Evolutionary conservation across 2,113 vertebrate species (phyloP).

Genomic region (Calonectris borealis): DNA sequence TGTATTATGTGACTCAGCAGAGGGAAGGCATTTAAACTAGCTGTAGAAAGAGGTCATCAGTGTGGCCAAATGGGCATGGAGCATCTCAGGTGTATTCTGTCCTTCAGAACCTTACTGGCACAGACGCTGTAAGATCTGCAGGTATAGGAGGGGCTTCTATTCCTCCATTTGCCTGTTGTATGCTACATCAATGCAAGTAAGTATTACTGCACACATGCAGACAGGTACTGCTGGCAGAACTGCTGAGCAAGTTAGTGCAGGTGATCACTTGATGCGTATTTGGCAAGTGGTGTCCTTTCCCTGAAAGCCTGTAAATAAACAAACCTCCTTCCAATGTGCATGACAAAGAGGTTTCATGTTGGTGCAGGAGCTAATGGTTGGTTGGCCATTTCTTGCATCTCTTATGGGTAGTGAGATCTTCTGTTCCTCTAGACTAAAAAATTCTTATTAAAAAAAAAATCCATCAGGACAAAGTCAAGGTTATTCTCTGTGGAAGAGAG

Average conservation of each 20-base stretch:
- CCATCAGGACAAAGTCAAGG: not conserved
- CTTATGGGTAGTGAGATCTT: not conserved
- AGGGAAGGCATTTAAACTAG: not conserved
- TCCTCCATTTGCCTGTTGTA: not conserved
- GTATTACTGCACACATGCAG: not conserved
- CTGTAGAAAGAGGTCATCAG: not conserved
- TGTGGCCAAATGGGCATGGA: not conserved
- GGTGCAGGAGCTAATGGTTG: not conserved
- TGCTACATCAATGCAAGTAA: not conserved
- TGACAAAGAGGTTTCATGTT: fast-evolving
- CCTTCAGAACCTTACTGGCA: not conserved
- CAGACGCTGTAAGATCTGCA: not conserved
- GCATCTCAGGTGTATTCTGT: not conserved
- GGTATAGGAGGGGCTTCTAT: not conserved
- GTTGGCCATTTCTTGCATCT: not conserved
- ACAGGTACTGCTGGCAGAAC: not conserved
- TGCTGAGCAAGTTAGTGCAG: not conserved
- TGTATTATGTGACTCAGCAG: not conserved
- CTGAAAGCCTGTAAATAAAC: too few relatives aligned
- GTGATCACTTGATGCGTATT: not conserved
- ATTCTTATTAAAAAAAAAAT: not conserved
- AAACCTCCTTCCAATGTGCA: not conserved
- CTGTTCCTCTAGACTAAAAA: not conserved
- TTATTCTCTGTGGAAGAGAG: not conserved
- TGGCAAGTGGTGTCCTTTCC: not conserved